These are phyloP conservation scores for Diplogasteroides magnus DNA, from an alignment of 1,140 invertebrate species.

Conservation along the genomic window DNA sequence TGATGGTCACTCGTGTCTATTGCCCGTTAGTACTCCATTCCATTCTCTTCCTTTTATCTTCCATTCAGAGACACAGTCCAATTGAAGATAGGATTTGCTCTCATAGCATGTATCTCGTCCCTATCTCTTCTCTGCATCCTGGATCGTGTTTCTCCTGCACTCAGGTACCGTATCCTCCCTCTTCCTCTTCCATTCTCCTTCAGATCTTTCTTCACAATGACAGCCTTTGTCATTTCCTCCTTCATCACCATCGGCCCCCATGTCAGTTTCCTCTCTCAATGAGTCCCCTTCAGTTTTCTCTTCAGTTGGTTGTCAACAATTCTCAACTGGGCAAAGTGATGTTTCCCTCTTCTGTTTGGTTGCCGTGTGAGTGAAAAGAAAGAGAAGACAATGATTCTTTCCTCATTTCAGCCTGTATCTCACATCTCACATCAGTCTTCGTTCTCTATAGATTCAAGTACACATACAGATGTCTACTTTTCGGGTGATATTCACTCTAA, in stretches of 20 bases:
- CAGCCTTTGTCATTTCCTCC: slow-evolving; percentile 43
- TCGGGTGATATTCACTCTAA: slow-evolving; percentile 20
- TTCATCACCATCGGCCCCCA: slow-evolving; percentile 53
- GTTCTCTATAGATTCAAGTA: slow-evolving; percentile 49
- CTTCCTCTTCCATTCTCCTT: slow-evolving; percentile 1
- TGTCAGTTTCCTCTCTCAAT: slow-evolving; percentile 25
- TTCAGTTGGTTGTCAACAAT: slow-evolving; percentile 48
- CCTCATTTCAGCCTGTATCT: slow-evolving; percentile 40
- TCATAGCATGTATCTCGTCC: slow-evolving; percentile 30
- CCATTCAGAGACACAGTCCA: slow-evolving; percentile 23
- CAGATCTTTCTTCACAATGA: slow-evolving; percentile 36
- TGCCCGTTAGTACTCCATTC: slow-evolving; percentile 25
- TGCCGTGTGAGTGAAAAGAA: slow-evolving; percentile 39
- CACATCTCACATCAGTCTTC: slow-evolving; percentile 48
- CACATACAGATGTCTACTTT: slow-evolving; percentile 42
- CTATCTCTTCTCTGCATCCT: slow-evolving; percentile 44
- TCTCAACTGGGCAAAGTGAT: slow-evolving; percentile 34
- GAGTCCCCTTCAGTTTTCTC: not conserved
- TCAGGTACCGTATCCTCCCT: not conserved
- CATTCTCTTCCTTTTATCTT: not conserved
- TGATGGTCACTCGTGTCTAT: slow-evolving; percentile 23
- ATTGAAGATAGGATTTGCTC: slow-evolving; percentile 18
- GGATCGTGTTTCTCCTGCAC: slow-evolving; percentile 36
- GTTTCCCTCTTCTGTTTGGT: slow-evolving; percentile 51
- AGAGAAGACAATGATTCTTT: slow-evolving; percentile 2